Evolutionary conservation across 2,888 invertebrate species (phyloP).

Genomic region (Drosophila atripex): DNA sequence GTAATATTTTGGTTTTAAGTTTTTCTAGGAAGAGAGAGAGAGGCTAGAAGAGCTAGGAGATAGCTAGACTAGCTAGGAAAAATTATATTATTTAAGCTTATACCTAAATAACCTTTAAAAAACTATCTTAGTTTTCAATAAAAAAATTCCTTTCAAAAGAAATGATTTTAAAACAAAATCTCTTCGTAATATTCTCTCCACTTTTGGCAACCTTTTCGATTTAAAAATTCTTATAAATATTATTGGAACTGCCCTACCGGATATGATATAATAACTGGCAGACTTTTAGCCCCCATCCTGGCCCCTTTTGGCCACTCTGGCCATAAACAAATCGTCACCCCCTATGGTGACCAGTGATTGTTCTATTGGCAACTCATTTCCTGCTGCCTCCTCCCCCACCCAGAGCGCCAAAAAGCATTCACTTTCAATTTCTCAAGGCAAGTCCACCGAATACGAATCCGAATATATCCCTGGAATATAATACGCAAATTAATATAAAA

Average conservation of each 20-base stretch:
- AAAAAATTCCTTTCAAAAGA: not conserved
- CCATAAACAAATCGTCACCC: slow-evolving; percentile 57
- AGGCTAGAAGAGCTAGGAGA: too few relatives aligned
- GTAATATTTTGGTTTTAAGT: not conserved
- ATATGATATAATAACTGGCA: slow-evolving; percentile 24
- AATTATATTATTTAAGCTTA: too few relatives aligned
- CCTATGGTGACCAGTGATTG: slow-evolving; percentile 74
- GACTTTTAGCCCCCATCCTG: not conserved
- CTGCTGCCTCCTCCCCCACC: slow-evolving; percentile 51
- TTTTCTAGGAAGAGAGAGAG: not conserved
- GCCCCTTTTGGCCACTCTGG: not conserved
- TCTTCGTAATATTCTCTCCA: not conserved
- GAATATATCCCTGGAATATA: slow-evolving; percentile 37
- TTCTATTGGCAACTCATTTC: slow-evolving; percentile 79
- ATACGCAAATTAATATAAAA: slow-evolving; percentile 74
- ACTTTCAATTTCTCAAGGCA: slow-evolving; percentile 73
- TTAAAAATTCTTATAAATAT: not conserved
- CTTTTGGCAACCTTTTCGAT: not conserved
- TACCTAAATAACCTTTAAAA: too few relatives aligned
- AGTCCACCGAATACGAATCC: slow-evolving; percentile 4
- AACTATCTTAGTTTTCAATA: too few relatives aligned
- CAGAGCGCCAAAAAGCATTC: slow-evolving; percentile 58
- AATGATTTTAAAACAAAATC: not conserved
- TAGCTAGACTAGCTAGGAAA: too few relatives aligned
- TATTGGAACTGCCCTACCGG: slow-evolving; percentile 11